Evolutionary conservation across 2,888 invertebrate genomes (phyloP).

Genomic region (Orthosia cruda): DNA sequence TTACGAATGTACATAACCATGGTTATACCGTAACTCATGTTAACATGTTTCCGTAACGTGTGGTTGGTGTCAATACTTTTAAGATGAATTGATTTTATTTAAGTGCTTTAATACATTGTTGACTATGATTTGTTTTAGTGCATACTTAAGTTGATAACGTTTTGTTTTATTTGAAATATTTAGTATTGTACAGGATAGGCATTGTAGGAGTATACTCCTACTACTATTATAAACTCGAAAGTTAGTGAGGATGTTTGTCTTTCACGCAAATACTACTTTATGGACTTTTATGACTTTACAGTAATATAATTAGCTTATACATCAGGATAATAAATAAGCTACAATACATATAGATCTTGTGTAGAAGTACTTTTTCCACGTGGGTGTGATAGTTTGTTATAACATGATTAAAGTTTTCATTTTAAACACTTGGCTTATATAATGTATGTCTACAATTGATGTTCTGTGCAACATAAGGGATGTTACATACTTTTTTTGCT

Average conservation of each 20-base stretch:
- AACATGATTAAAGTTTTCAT: neutral
- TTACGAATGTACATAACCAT: constrained; percentile 44
- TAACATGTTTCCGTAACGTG: neutral
- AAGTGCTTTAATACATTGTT: too few relatives aligned
- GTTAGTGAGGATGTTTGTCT: too few relatives aligned
- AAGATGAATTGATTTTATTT: neutral
- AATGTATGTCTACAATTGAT: neutral
- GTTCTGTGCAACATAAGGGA: neutral
- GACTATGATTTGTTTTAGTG: neutral
- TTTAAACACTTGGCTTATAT: neutral
- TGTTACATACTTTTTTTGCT: neutral
- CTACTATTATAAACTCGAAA: too few relatives aligned
- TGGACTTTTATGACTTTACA: too few relatives aligned
- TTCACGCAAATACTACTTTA: too few relatives aligned
- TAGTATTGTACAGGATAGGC: too few relatives aligned
- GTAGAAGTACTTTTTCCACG: too few relatives aligned
- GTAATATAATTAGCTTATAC: too few relatives aligned
- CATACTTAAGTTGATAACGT: too few relatives aligned
- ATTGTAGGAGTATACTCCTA: neutral
- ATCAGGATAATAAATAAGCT: too few relatives aligned
- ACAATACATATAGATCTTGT: too few relatives aligned
- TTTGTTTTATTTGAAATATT: constrained; percentile 1
- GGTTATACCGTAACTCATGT: neutral
- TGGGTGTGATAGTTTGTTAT: neutral
- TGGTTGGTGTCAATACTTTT: neutral